These are phyloP conservation scores for Bos taurus DNA, from an alignment of 2,113 vertebrate genomes.

Conservation along the genomic window ARS-UCD2.0 NC_037352.1:35821001-35821500, in stretches of 20 bases:
- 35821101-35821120: background rate
- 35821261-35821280: background rate
- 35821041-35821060: background rate
- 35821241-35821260: background rate
- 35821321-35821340: background rate
- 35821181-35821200: background rate
- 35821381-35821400: background rate
- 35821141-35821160: background rate
- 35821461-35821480: background rate
- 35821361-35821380: background rate
- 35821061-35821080: background rate
- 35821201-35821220: background rate
- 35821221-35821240: background rate
- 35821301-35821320: background rate
- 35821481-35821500: fast-evolving
- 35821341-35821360: background rate
- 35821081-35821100: background rate
- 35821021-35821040: background rate
- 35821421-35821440: background rate
- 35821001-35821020: background rate
- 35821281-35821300: background rate
- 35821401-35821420: background rate
- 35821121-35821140: background rate
- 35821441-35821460: background rate
- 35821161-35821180: background rate